A percentile compares a stretch with the other conserved stretches of the same genome.
phyloP scores from a whole-genome alignment of 2,113 vertebrate species.

The Felis chaus region DNA sequence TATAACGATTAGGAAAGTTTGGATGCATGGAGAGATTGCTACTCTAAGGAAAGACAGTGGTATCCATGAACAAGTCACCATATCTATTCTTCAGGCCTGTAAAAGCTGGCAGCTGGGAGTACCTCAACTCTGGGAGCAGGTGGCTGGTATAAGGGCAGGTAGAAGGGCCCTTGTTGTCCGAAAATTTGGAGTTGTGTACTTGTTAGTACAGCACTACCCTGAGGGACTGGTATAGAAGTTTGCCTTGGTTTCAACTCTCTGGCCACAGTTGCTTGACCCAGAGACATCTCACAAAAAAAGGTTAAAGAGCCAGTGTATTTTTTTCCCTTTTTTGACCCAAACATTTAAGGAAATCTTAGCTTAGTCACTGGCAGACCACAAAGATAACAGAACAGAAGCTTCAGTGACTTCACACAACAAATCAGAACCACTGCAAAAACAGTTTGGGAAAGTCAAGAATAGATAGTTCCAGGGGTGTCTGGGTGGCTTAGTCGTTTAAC shows the following conservation, averaged over 20 bases:
- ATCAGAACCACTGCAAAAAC: neutral
- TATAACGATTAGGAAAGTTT: neutral
- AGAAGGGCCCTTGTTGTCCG: neutral
- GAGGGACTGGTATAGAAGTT: neutral
- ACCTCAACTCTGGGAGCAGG: neutral
- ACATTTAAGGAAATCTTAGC: neutral
- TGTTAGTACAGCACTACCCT: neutral
- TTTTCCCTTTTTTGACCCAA: neutral
- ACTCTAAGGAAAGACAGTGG: neutral
- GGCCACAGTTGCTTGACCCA: neutral
- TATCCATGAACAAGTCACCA: neutral
- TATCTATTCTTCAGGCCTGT: neutral
- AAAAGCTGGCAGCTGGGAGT: neutral
- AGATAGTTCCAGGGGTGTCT: neutral
- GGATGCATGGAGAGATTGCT: neutral
- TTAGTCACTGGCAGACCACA: neutral
- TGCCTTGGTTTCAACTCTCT: neutral
- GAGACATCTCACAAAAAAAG: neutral
- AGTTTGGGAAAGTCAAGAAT: neutral
- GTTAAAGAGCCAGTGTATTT: neutral
- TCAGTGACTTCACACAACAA: neutral
- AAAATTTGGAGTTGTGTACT: neutral
- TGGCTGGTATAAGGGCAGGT: fast-evolving
- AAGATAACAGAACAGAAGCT: neutral
- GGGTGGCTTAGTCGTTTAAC: too few relatives aligned